phyloP scores from a whole-genome alignment of 1,140 invertebrate species.

The Condylostylus longicornis region DNA sequence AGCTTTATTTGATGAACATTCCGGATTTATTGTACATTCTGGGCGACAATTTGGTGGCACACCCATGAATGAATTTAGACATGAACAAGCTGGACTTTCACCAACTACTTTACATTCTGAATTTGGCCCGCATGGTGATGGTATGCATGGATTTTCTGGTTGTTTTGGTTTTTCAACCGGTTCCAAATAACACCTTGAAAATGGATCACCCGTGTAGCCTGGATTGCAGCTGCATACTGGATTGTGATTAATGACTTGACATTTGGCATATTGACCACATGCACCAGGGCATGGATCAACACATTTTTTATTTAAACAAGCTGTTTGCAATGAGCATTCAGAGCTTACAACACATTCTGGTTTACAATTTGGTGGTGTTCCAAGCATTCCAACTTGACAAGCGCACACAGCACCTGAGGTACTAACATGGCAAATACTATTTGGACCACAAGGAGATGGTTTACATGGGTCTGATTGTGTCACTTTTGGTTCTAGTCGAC shows the following conservation, averaged over 20 bases:
- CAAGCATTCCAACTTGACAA: conserved; percentile 55
- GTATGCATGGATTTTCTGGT: conserved; percentile 41
- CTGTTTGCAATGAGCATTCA: conserved; percentile 48
- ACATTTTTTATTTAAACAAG: conserved; percentile 53
- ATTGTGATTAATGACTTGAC: conserved; percentile 43
- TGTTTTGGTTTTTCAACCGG: conserved; percentile 34
- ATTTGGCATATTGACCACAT: conserved; percentile 50
- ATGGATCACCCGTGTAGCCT: conserved; percentile 40
- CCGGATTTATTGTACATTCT: conserved; percentile 47
- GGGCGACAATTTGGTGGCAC: conserved; percentile 47
- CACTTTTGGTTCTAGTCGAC: conserved; percentile 17
- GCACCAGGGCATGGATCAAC: conserved; percentile 53
- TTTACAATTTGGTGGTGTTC: conserved; percentile 49
- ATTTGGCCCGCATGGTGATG: conserved; percentile 57
- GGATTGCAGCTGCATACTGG: conserved; percentile 40
- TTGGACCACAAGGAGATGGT: conserved; percentile 63
- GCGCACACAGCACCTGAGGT: conserved; percentile 58
- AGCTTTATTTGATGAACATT: conserved; percentile 45
- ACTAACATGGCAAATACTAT: conserved; percentile 58
- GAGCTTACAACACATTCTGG: conserved; percentile 53
- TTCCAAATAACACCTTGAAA: conserved; percentile 37
- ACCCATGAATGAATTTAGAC: conserved; percentile 45
- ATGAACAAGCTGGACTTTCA: conserved; percentile 51
- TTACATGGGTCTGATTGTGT: conserved; percentile 39
- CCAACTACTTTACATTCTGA: conserved; percentile 46